Conservation (phyloP, 2,888 invertebrate genomes). For the Pheosia tremula region DNA sequence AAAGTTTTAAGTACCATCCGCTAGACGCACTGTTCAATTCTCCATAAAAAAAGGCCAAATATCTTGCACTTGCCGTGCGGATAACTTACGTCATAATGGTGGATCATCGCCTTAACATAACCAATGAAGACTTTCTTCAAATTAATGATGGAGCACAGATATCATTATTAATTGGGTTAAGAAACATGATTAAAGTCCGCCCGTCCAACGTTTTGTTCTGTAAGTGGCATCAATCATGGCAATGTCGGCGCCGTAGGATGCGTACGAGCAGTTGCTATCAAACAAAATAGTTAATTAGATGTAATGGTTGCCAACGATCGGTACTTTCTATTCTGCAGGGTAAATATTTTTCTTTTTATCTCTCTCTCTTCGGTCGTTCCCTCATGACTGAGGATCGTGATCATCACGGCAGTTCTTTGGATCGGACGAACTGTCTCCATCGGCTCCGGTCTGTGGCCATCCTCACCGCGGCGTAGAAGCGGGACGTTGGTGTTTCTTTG, state of each 20-base stretch:
- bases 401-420: too few relatives aligned
- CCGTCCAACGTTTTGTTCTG: constrained; percentile 25
- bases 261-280: constrained; percentile 33
- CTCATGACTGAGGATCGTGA: too few relatives aligned
- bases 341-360: not conserved
- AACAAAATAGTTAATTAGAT: constrained; percentile 37
- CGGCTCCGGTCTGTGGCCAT: too few relatives aligned
- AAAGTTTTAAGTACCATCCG: too few relatives aligned
- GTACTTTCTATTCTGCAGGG: constrained; percentile 20
- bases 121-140: constrained; percentile 62
- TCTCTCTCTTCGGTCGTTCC: too few relatives aligned
- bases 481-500: too few relatives aligned
- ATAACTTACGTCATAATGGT: too few relatives aligned
- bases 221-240: constrained; percentile 35
- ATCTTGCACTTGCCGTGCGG: too few relatives aligned
- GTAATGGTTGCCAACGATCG: constrained; percentile 32
- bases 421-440: too few relatives aligned
- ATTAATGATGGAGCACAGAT: constrained; percentile 69
- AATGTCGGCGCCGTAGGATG: constrained; percentile 27
- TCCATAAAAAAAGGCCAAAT: too few relatives aligned
- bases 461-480: too few relatives aligned
- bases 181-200: constrained; percentile 60
- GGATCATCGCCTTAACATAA: constrained; percentile 44
- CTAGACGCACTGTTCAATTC: too few relatives aligned
- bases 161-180: constrained; percentile 78